Conservation (phyloP, 2,888 invertebrate genomes). For the Acleris holmiana region DNA sequence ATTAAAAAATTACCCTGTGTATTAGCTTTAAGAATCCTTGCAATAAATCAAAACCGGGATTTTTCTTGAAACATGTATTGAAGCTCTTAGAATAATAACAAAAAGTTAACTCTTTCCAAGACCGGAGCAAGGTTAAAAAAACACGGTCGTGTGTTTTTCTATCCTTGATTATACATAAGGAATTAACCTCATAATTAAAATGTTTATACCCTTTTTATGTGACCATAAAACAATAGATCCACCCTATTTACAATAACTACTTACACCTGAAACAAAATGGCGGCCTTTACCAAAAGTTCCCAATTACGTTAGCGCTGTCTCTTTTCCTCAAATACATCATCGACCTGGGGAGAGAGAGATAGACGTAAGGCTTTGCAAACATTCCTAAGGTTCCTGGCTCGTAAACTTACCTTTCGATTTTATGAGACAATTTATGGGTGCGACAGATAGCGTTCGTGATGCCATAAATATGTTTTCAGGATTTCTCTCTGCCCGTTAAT, state of each 20-base stretch:
- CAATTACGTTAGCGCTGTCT: background rate
- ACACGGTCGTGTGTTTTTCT: too few relatives aligned
- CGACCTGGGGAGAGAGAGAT: too few relatives aligned
- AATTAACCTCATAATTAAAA: background rate
- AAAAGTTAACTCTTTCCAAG: too few relatives aligned
- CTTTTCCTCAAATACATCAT: too few relatives aligned
- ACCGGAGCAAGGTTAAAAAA: too few relatives aligned
- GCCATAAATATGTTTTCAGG: constrained; percentile 3
- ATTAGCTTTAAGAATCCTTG: too few relatives aligned
- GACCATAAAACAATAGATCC: constrained; percentile 10
- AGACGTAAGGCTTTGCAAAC: constrained; percentile 2
- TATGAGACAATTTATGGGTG: constrained; percentile 11
- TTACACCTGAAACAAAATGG: constrained; percentile 15
- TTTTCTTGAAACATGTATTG: too few relatives aligned
- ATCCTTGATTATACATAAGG: too few relatives aligned
- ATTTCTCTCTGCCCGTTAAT: background rate
- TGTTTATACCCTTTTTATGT: constrained; percentile 3
- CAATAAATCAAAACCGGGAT: too few relatives aligned
- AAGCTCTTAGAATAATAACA: too few relatives aligned
- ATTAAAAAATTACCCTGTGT: too few relatives aligned
- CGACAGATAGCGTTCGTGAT: background rate
- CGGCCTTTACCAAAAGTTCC: constrained; percentile 3
- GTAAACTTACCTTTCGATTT: constrained; percentile 18
- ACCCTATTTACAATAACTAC: background rate
- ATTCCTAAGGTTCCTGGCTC: constrained; percentile 10